A percentile compares a stretch with the other conserved stretches of the same genome.
Conservation (phyloP, 2,888 invertebrate species). For the Tetanocera ferruginea region DNA sequence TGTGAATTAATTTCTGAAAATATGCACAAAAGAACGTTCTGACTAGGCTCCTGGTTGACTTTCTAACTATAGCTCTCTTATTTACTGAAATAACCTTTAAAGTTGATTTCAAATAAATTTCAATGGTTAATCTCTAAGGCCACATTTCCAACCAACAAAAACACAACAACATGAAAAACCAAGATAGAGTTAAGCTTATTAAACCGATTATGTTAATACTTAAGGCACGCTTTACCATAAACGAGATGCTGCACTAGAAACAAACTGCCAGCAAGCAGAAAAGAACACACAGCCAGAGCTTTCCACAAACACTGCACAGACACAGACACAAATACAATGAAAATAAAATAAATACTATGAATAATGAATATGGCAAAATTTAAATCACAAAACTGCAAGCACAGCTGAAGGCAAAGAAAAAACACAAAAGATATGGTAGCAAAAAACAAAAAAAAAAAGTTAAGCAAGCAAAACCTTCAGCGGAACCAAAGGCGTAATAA, state of each 20-base stretch:
- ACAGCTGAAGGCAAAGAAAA: constrained; percentile 31
- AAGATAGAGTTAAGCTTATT: neutral
- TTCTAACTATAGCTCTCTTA: no score
- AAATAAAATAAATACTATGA: neutral
- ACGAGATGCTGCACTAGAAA: constrained; percentile 12
- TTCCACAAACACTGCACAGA: constrained; percentile 25
- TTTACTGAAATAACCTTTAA: no score
- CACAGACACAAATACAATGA: constrained; percentile 17
- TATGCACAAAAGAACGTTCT: no score
- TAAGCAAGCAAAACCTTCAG: no score
- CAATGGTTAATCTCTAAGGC: no score
- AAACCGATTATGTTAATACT: constrained; percentile 29
- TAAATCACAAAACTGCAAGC: constrained; percentile 26
- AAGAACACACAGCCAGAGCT: constrained; percentile 8
- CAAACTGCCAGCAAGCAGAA: neutral
- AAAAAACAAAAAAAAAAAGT: no score
- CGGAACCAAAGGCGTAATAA: constrained; percentile 7
- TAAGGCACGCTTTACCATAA: constrained; percentile 3
- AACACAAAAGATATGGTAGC: neutral
- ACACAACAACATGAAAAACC: neutral
- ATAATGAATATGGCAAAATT: neutral
- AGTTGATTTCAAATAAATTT: no score
- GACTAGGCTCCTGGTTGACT: no score
- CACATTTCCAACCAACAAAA: no score
- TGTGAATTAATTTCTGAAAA: no score